Evolutionary conservation across 2,888 invertebrate genomes (phyloP), one percentile per base, ranked within the genome.

Genomic region (Ennomos erosarius): DNA sequence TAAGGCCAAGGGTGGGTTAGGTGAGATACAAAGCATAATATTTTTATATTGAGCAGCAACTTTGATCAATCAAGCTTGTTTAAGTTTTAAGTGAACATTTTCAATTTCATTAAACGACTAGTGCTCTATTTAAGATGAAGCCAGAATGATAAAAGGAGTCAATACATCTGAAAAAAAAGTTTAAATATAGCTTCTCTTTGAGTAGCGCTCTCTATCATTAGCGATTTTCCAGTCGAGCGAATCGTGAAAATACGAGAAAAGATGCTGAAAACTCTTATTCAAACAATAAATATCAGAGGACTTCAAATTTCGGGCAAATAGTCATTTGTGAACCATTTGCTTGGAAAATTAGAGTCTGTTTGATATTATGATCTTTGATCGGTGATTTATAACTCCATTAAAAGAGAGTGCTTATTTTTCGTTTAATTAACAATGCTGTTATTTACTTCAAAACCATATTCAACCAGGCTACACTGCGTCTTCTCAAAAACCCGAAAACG

Each of bases 191-290:
- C 71, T 67, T 74, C 74, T 76, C 81, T 81, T 81, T 78, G 79
- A 84, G 75, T 73, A 75, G 74, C 78, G 78, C 78, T 84, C 80
- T 71, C 78, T 75, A 80, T 88, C 87, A 88, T 88, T 88, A 86
- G 79, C 84, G 85, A 87, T 87, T 87, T 88, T 87, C 81, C 84
- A 79, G 69, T 69, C 70, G 78, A 82, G 73, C 67, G 76, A 74
- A 57, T 76, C 70, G 64, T 60, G 68, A 78, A 76, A 83, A 81
- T 73, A 75, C 68, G 71, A 68, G 59, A 67, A 75, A 75, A 75
- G 70, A 69, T 70, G 78, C 67, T 74, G 76, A 73, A 71, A 76
- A 75, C 69, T 74, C 71, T 69, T 68, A 68, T 75, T 70, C 70
- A 69, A 59, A 70, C 71, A 76, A 75, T 76, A 76, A 75, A 81